phyloP scores from a whole-genome alignment of 1,140 invertebrate species.

The Bombus picipes region DNA sequence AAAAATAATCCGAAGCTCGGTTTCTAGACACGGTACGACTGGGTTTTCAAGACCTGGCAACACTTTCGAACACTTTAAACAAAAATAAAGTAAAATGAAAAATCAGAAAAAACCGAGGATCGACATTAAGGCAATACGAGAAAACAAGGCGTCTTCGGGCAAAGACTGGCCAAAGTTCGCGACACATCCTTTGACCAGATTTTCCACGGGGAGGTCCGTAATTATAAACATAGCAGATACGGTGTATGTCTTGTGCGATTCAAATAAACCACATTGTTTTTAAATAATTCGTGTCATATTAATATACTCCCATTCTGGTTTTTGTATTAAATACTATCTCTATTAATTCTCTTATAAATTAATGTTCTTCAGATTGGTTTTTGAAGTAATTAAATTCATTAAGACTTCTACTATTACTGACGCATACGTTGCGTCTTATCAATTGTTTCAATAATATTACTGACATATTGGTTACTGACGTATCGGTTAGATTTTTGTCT shows the following conservation, averaged over 20 bases:
- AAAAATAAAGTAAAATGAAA: neutral
- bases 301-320: neutral
- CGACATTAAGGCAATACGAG: conserved; percentile 81
- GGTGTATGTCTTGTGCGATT: conserved; percentile 84
- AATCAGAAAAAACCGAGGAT: conserved; percentile 71
- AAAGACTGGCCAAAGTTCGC: conserved; percentile 71
- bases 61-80: conserved; percentile 66
- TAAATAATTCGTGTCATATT: conserved; percentile 74
- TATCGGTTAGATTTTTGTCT: too few relatives aligned
- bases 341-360: neutral
- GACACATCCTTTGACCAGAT: conserved; percentile 72
- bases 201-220: conserved; percentile 75
- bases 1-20: conserved; percentile 78
- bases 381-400: neutral
- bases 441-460: neutral
- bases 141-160: conserved; percentile 69
- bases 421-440: too few relatives aligned
- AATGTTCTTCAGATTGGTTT: neutral
- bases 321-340: neutral
- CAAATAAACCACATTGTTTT: conserved; percentile 83
- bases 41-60: conserved; percentile 63
- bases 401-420: neutral
- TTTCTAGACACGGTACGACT: conserved; percentile 59
- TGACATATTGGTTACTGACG: too few relatives aligned
- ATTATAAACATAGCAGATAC: conserved; percentile 82